These are phyloP conservation scores for Drosophila azteca DNA, from an alignment of 1,140 invertebrate genomes.

Conservation along the genomic window DNA sequence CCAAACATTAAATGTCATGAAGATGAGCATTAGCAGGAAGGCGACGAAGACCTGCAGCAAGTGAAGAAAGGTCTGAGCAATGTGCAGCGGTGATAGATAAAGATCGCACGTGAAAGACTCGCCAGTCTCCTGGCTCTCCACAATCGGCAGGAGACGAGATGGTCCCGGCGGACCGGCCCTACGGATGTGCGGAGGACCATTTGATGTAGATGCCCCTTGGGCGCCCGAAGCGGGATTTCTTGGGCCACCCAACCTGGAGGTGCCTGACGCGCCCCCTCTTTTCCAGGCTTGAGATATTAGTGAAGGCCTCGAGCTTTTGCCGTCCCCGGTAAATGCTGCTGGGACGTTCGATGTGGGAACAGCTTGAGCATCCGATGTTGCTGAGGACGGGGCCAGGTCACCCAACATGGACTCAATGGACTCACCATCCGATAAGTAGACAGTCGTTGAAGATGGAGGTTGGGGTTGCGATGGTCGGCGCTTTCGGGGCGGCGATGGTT, in stretches of 20 bases:
- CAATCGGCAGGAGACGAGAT: background rate
- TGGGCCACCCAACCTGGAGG: background rate
- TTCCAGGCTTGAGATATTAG: background rate
- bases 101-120: background rate
- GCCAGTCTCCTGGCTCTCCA: no score
- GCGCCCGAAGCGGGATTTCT: no score
- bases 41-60: slow-evolving; percentile 94
- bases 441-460: background rate
- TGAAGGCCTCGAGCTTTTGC: background rate
- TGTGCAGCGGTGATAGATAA: slow-evolving; percentile 84
- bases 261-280: no score
- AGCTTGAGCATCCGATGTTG: no score
- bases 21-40: slow-evolving; percentile 97
- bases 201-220: no score
- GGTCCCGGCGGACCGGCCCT: background rate
- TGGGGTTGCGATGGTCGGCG: background rate
- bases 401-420: no score
- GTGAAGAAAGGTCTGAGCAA: slow-evolving; percentile 94
- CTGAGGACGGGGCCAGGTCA: no score
- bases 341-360: no score
- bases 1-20: slow-evolving; percentile 94
- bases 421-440: no score
- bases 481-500: background rate
- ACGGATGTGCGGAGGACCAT: background rate
- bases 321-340: background rate